Percentiles rank a stretch among this genome's conserved stretches.
Evolutionary conservation across 2,113 vertebrate species (phyloP).

Genomic region (Channa argus): DNA sequence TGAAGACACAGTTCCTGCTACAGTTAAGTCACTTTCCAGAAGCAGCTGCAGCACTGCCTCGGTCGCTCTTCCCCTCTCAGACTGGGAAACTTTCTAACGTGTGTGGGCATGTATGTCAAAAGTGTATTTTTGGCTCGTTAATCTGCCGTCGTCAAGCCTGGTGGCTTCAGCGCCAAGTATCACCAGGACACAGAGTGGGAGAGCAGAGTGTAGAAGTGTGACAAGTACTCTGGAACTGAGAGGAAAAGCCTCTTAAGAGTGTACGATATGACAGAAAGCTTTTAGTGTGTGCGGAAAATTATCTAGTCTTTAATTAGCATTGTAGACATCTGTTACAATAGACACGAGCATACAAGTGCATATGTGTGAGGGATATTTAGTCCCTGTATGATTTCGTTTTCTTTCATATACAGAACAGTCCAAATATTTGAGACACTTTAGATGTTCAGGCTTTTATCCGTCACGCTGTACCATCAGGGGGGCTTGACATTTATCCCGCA

Average conservation of each 20-base stretch:
- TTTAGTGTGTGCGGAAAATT: neutral
- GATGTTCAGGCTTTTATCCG: no score
- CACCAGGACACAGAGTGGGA: neutral
- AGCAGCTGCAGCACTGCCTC: neutral
- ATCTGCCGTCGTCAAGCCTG: constrained; percentile 46
- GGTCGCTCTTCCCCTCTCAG: neutral
- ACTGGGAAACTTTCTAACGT: neutral
- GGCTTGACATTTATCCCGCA: no score
- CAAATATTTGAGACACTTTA: no score
- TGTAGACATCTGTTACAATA: no score
- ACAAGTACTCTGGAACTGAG: constrained; percentile 20
- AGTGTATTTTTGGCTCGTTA: constrained; percentile 48
- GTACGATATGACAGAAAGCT: constrained; percentile 31
- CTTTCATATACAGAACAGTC: no score
- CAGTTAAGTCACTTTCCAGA: neutral
- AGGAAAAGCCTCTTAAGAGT: constrained; percentile 50
- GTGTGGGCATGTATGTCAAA: neutral
- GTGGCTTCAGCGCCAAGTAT: constrained; percentile 2
- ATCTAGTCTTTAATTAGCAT: no score
- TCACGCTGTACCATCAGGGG: no score
- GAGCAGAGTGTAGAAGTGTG: neutral
- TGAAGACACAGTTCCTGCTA: neutral
- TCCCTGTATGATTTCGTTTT: no score
- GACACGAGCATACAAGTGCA: no score
- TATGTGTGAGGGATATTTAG: no score